phyloP scores from a whole-genome alignment of 1,140 invertebrate species.

The Ceratosolen solmsi region DNA sequence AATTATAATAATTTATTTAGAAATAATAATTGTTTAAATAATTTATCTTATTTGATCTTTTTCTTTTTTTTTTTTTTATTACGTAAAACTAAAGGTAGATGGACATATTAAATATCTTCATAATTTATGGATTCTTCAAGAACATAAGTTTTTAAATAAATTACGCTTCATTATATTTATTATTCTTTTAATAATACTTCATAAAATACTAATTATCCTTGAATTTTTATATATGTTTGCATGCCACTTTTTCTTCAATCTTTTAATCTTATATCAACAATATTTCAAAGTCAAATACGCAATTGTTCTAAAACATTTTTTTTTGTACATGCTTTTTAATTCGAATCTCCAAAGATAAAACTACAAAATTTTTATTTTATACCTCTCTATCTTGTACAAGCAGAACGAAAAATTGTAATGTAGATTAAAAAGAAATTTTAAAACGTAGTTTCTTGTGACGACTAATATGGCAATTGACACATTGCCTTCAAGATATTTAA shows the following conservation, averaged over 20 bases:
- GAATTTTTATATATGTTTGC: background rate
- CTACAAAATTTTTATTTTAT: background rate
- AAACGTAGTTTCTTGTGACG: too few relatives aligned
- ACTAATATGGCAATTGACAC: too few relatives aligned
- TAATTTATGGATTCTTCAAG: background rate
- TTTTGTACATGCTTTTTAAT: background rate
- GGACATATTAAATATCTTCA: too few relatives aligned
- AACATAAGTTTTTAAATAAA: background rate
- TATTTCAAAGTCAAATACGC: background rate
- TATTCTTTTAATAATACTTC: background rate
- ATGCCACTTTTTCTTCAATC: background rate
- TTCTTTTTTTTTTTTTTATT: too few relatives aligned
- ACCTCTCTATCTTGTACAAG: background rate
- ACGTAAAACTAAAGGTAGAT: too few relatives aligned
- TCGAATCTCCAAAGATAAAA: background rate
- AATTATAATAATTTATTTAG: too few relatives aligned
- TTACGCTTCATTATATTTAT: background rate
- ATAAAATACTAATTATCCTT: background rate
- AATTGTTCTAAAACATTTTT: background rate
- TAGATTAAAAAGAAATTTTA: too few relatives aligned
- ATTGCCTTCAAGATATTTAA: too few relatives aligned
- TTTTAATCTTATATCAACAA: conserved; percentile 10
- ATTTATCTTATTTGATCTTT: too few relatives aligned
- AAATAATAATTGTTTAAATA: too few relatives aligned
- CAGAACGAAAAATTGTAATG: background rate